Percentiles rank a stretch among this genome's conserved stretches.
Conservation (phyloP, 2,113 vertebrate species). For the Ameiurus melas region DNA sequence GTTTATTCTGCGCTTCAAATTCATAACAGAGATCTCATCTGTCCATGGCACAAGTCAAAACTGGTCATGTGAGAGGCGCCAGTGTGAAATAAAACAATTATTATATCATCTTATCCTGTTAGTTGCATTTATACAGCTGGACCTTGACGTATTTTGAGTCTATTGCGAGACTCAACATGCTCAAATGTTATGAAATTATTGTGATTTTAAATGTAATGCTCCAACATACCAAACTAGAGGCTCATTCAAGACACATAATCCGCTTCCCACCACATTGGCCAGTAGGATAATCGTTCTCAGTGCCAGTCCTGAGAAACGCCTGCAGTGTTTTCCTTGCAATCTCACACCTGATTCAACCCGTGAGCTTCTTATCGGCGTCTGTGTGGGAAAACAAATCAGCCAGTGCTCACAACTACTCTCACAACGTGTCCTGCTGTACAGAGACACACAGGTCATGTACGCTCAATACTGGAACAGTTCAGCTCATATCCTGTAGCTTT, state of each 20-base stretch:
- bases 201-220: background rate
- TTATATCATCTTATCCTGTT: background rate
- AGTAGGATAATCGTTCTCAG: background rate
- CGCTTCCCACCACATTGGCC: background rate
- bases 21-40: background rate
- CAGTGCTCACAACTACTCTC: background rate
- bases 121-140: background rate
- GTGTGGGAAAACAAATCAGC: background rate
- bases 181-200: background rate
- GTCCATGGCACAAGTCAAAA: background rate
- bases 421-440: background rate
- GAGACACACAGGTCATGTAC: background rate
- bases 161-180: background rate
- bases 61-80: no score
- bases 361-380: background rate
- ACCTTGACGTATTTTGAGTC: background rate
- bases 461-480: background rate
- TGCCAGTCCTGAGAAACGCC: slow-evolving; percentile 6
- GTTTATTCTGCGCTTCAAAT: background rate
- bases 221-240: background rate
- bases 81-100: background rate
- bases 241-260: background rate
- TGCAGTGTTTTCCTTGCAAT: slow-evolving; percentile 5
- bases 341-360: slow-evolving; percentile 5
- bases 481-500: background rate